phyloP scores from a whole-genome alignment of 2,113 vertebrate species.

The Anseranas semipalmata region DNA sequence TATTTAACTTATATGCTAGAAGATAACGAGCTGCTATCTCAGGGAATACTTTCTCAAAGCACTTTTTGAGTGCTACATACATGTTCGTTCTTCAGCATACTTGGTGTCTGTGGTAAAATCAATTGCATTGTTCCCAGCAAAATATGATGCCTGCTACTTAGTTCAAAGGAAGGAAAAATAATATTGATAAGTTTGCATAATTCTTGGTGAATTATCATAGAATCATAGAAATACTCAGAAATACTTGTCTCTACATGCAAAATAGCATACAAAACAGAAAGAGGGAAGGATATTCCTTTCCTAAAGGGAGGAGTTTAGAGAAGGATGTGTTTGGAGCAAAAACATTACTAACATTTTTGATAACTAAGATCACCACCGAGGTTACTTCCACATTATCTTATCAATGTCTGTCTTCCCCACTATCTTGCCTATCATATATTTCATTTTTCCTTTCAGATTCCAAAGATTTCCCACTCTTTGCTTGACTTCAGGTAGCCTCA shows the following conservation, averaged over 20 bases:
- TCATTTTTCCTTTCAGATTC: not conserved
- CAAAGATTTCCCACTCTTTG: not conserved
- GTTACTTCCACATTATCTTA: not conserved
- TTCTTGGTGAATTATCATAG: not conserved
- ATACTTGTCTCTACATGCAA: no score
- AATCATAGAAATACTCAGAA: no score
- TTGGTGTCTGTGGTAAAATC: not conserved
- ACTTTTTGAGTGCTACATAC: accelerated
- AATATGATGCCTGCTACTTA: not conserved
- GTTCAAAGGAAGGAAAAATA: not conserved
- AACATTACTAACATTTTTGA: accelerated
- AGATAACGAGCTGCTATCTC: not conserved
- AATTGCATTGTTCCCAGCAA: not conserved
- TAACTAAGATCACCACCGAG: not conserved
- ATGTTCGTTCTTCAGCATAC: not conserved
- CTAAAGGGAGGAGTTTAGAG: not conserved
- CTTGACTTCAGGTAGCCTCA: not conserved
- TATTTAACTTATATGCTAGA: not conserved
- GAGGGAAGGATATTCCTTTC: not conserved
- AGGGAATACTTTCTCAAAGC: not conserved
- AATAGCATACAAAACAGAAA: not conserved
- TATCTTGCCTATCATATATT: not conserved
- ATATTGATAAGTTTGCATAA: not conserved
- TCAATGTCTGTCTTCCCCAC: not conserved
- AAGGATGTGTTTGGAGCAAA: not conserved